Evolutionary conservation across 2,888 invertebrate species (phyloP), one percentile per base, ranked within the genome.

Genomic region (Quadriops clusia): DNA sequence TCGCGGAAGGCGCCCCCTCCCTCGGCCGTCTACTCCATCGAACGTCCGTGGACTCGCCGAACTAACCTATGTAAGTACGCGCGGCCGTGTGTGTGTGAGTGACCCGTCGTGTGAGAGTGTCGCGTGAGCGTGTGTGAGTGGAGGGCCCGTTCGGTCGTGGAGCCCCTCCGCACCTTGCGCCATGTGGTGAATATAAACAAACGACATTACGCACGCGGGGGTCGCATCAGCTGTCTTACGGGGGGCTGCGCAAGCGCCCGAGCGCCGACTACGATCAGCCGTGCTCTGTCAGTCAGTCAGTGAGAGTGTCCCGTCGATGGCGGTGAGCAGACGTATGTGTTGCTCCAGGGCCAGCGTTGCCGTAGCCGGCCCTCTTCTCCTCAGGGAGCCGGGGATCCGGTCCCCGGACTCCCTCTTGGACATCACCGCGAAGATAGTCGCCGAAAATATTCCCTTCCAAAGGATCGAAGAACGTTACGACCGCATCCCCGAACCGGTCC

Each of bases 401-500:
- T 50, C 68, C 61, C 78, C 80, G 51, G 77, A 82, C 64, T 70
- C 80, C 42, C 66, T 86, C 47, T 72, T 86, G 51, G 84, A 86
- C 66, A 77, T 84, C 50, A 77, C 81, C 55, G 84, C 85, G 47
- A 78, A 79, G 64, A 74, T 79, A 54, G 85, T 85, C 47, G 85
- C 85, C 51, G 78, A 80, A 61, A 77, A 79, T 59, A 78, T 85
- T 51, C 83, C 85, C 41, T 86, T 85, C 64, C 84, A 86, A 60
- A 70, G 80, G 49, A 82, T 87, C 54, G 86, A 86, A 63, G 84
- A 85, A 61, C 74, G 81, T 44, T 84, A 83, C 61, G 80, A 82
- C 58, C 74, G 85, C 51, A 85, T 87, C 60, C 87, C 86, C 45
- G 86, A 86, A 60, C 85, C 85, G 44, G 85, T 86, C 58, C 86